Conservation (phyloP, 1,140 invertebrate species). For the Dendroctonus valens region DNA sequence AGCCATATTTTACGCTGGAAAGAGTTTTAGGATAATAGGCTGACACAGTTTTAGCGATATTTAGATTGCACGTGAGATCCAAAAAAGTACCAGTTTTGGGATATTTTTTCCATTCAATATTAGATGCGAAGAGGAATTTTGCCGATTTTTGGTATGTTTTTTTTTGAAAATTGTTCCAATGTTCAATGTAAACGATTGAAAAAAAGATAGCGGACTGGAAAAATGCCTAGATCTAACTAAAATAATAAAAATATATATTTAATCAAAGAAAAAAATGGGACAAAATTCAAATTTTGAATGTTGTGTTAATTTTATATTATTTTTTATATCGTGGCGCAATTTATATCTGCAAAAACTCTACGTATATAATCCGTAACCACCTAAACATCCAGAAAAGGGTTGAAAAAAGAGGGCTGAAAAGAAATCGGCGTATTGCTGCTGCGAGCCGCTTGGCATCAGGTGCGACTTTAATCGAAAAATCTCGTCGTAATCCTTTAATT, state of each 20-base stretch:
- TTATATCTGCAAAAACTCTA: slow-evolving; percentile 14
- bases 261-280: neutral
- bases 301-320: neutral
- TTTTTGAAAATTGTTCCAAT: too few species aligned
- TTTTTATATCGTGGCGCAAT: too few species aligned
- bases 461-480: slow-evolving; percentile 37
- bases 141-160: too few species aligned
- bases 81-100: too few species aligned
- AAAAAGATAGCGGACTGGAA: too few species aligned
- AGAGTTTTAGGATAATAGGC: too few species aligned
- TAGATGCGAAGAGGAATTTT: too few species aligned
- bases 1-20: slow-evolving; percentile 8
- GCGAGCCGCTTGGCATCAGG: slow-evolving; percentile 21
- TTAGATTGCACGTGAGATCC: too few species aligned
- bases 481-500: slow-evolving; percentile 36
- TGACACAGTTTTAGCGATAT: too few species aligned
- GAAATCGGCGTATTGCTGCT: slow-evolving; percentile 23
- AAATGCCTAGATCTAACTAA: too few species aligned
- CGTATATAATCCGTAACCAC: slow-evolving; percentile 23
- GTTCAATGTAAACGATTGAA: too few species aligned
- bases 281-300: neutral
- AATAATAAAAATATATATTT: neutral
- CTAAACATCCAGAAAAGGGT: slow-evolving; percentile 26
- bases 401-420: slow-evolving; percentile 24
- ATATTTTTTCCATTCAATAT: too few species aligned